These are phyloP conservation scores for Cheiracanthium punctorium DNA, from an alignment of 2,888 invertebrate genomes.

Conservation along the genomic window DNA sequence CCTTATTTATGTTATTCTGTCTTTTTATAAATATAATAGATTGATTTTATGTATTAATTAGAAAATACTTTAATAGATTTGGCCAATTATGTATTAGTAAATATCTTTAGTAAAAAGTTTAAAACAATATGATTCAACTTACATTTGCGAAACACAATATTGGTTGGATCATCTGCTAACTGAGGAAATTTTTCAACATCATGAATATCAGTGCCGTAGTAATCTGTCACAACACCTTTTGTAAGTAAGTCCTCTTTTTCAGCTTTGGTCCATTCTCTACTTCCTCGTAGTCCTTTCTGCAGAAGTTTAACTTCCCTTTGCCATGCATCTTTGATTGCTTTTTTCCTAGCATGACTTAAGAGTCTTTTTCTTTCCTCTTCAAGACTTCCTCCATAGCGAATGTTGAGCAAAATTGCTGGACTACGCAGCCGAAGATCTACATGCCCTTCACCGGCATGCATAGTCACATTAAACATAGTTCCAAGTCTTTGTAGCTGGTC, in stretches of 20 bases:
- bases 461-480: constrained; percentile 72
- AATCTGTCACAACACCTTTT: constrained; percentile 92
- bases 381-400: constrained; percentile 93
- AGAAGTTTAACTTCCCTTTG: constrained; percentile 89
- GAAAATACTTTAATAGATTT: too few relatives aligned
- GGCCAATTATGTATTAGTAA: too few relatives aligned
- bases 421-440: constrained; percentile 89
- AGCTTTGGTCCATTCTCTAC: constrained; percentile 90
- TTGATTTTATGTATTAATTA: too few relatives aligned
- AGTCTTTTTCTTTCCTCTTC: constrained; percentile 90
- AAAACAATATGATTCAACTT: too few relatives aligned
- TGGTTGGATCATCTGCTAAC: constrained; percentile 95
- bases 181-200: constrained; percentile 92
- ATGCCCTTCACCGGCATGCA: constrained; percentile 70
- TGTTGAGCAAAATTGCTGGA: constrained; percentile 92
- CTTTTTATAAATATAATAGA: too few relatives aligned
- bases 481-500: constrained; percentile 92
- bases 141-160: constrained; percentile 86
- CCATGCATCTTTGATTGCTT: constrained; percentile 95
- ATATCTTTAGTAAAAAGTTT: too few relatives aligned
- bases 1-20: too few relatives aligned
- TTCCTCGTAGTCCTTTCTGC: constrained; percentile 77
- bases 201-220: constrained; percentile 92
- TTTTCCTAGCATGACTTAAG: constrained; percentile 87
- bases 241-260: constrained; percentile 93